Percentiles rank a stretch among this genome's conserved stretches.
These are phyloP conservation scores for Pseudopipra pipra DNA, from an alignment of 2,113 vertebrate species.

Conservation along the genomic window DNA sequence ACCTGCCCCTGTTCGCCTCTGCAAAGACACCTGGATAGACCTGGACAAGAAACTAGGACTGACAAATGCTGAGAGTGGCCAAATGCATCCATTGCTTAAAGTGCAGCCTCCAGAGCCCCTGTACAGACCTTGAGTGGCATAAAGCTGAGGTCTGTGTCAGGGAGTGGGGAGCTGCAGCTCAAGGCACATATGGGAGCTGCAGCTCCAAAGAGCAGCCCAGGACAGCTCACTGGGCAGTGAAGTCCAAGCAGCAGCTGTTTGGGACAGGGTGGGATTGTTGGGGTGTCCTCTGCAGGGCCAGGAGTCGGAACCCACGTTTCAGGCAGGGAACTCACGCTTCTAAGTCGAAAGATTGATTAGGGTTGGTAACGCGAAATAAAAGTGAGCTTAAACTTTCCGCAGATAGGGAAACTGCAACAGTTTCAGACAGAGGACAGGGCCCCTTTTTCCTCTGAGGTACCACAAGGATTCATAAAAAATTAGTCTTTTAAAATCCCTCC, in stretches of 20 bases:
- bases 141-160: not conserved
- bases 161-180: not conserved
- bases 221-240: not conserved
- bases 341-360: not conserved
- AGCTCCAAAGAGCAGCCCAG: not conserved
- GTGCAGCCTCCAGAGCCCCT: not conserved
- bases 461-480: not conserved
- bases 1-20: not conserved
- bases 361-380: not conserved
- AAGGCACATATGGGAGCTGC: not conserved
- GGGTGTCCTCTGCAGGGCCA: too few relatives aligned
- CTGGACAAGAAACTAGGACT: not conserved
- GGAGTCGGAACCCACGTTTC: too few relatives aligned
- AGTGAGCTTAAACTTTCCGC: not conserved
- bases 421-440: not conserved
- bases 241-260: not conserved
- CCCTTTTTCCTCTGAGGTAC: not conserved
- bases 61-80: not conserved
- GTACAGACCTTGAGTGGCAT: not conserved
- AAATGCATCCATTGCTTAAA: rapidly evolving
- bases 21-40: not conserved
- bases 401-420: rapidly evolving
- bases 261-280: too few relatives aligned
- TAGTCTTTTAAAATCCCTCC: not conserved
- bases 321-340: not conserved